Evolutionary conservation across 2,113 vertebrate genomes (phyloP).

Genomic region (Telmatochromis sp.): DNA sequence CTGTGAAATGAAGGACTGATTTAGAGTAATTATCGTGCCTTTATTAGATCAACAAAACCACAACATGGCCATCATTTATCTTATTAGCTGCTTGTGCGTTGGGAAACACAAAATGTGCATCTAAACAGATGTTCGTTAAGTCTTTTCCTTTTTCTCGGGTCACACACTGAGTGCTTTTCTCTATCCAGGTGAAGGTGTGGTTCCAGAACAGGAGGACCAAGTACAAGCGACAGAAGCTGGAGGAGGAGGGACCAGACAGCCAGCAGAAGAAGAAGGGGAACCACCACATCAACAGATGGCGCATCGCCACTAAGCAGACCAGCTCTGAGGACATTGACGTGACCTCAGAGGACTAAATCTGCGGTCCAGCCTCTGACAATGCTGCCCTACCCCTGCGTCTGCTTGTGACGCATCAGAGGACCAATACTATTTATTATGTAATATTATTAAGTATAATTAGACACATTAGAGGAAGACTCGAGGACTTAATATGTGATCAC

Average conservation of each 20-base stretch:
- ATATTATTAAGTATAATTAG: slow-evolving; percentile 61
- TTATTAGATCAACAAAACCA: not conserved
- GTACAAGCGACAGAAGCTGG: slow-evolving; percentile 97
- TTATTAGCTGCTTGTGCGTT: not conserved
- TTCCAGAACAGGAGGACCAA: slow-evolving; percentile 97
- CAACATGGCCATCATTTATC: not conserved
- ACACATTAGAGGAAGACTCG: slow-evolving; percentile 30
- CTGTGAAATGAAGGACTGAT: not conserved
- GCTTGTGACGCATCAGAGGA: slow-evolving; percentile 39
- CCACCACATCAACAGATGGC: slow-evolving; percentile 97
- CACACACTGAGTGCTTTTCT: not conserved
- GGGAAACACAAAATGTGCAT: no score
- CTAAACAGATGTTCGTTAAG: not conserved
- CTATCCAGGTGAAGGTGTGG: slow-evolving; percentile 93
- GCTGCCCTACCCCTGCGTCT: not conserved
- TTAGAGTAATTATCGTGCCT: not conserved
- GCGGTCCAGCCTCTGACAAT: not conserved
- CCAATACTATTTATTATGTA: slow-evolving; percentile 74
- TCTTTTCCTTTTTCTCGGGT: not conserved
- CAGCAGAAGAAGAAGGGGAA: slow-evolving; percentile 97
- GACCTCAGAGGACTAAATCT: slow-evolving; percentile 80
- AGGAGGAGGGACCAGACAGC: slow-evolving; percentile 90
- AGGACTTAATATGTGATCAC: slow-evolving; percentile 19
- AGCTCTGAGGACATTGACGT: slow-evolving; percentile 92
- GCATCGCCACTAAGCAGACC: slow-evolving; percentile 91